phyloP scores from a whole-genome alignment of 1,140 invertebrate species.

The Lepidurus apus region DNA sequence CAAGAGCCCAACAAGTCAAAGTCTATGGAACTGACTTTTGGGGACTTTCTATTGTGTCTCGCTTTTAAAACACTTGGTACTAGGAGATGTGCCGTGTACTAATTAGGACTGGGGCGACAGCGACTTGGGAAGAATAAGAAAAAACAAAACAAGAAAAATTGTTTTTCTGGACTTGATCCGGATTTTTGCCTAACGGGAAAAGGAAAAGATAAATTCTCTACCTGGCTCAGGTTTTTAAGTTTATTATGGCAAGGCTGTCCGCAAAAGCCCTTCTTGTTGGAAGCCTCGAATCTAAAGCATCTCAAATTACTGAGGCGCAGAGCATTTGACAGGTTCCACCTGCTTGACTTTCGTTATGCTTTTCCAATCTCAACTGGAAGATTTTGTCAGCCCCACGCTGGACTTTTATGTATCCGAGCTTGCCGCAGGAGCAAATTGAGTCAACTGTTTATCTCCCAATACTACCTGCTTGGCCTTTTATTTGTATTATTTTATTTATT shows the following conservation, averaged over 20 bases:
- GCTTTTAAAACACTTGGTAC: not conserved
- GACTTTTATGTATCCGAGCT: not conserved
- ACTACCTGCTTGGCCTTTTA: no score
- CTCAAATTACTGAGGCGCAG: not conserved
- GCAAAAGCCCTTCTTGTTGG: not conserved
- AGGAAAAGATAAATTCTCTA: not conserved
- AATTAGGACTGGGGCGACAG: not conserved
- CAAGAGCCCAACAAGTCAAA: not conserved
- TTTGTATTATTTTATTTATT: no score
- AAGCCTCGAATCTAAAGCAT: not conserved
- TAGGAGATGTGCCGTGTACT: not conserved
- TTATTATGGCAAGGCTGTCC: not conserved
- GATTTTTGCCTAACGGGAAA: no score
- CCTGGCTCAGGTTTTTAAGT: not conserved
- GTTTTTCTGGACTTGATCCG: no score
- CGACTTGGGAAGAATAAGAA: no score
- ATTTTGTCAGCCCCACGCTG: not conserved
- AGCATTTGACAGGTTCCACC: conserved; percentile 9
- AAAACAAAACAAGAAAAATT: no score
- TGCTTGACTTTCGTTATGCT: not conserved
- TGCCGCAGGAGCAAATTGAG: no score
- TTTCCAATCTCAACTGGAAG: not conserved
- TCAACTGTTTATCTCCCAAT: no score
- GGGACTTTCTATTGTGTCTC: not conserved
- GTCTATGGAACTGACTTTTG: not conserved